phyloP scores from a whole-genome alignment of 2,888 invertebrate genomes.

The Drosophila multiciliata region DNA sequence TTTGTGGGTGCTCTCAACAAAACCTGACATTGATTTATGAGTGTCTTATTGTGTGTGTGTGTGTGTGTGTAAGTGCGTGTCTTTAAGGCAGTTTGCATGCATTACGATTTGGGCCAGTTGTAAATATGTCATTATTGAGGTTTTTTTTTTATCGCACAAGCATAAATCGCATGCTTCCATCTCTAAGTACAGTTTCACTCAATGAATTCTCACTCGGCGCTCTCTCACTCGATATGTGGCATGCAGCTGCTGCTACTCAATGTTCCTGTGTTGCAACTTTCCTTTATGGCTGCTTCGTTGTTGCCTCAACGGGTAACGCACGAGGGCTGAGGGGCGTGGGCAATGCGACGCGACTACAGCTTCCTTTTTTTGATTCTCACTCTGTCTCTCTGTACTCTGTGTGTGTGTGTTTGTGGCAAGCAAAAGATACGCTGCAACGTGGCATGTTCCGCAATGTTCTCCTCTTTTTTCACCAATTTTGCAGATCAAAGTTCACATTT shows the following conservation, averaged over 20 bases:
- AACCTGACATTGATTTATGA: constrained; percentile 64
- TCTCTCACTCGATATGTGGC: constrained; percentile 4
- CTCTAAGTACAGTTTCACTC: constrained; percentile 3
- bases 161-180: constrained; percentile 1
- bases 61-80: constrained; percentile 15
- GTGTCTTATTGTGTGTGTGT: constrained; percentile 12
- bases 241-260: constrained; percentile 40
- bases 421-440: constrained; percentile 6
- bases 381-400: not conserved
- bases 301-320: constrained; percentile 46
- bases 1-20: constrained; percentile 24
- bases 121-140: not conserved
- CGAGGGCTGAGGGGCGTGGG: constrained; percentile 1
- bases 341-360: constrained; percentile 41
- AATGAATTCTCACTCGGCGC: constrained; percentile 6
- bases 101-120: constrained; percentile 18
- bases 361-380: constrained; percentile 38
- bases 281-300: constrained; percentile 46
- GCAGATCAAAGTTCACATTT: constrained; percentile 50
- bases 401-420: constrained; percentile 11
- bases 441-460: constrained; percentile 22
- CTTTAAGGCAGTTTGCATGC: constrained; percentile 37
- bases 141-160: constrained; percentile 2
- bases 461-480: constrained; percentile 20
- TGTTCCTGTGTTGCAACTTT: constrained; percentile 52